phyloP scores from a whole-genome alignment of 2,888 invertebrate species.

The Odontothrips loti region DNA sequence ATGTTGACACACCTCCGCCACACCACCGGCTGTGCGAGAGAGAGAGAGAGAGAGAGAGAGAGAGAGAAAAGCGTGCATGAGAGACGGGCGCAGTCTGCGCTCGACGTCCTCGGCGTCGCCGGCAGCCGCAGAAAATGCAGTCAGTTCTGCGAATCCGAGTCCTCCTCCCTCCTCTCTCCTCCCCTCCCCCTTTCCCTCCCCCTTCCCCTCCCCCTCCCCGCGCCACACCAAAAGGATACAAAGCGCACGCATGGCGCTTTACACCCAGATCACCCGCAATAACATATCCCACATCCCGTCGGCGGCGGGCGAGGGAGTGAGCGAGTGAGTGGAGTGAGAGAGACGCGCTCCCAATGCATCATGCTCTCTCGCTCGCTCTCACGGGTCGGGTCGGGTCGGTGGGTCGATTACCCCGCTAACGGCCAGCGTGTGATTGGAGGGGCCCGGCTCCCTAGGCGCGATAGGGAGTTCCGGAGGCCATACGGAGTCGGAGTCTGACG shows the following conservation, averaged over 20 bases:
- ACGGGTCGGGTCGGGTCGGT: background rate
- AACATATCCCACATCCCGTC: background rate
- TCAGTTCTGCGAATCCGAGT: background rate
- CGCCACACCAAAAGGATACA: background rate
- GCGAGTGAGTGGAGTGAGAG: background rate
- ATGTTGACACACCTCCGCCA: too few species aligned
- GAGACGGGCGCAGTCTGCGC: too few species aligned
- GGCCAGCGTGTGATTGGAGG: background rate
- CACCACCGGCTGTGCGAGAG: too few species aligned
- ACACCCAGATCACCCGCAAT: conserved; percentile 10
- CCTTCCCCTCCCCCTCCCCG: background rate
- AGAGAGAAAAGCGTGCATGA: too few species aligned
- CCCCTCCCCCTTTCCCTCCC: background rate
- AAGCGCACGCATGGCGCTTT: background rate
- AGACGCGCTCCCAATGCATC: background rate
- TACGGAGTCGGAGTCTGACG: too few species aligned
- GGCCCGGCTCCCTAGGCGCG: background rate
- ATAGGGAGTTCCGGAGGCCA: too few species aligned
- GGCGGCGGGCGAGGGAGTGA: background rate
- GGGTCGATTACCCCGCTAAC: background rate
- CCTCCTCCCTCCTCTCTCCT: too few species aligned
- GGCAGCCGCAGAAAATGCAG: background rate
- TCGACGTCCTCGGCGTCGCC: too few species aligned
- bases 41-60: too few species aligned
- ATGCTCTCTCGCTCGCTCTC: background rate